phyloP scores from a whole-genome alignment of 2,797 vertebrate species.

The Yasuhikotakia modesta region DNA sequence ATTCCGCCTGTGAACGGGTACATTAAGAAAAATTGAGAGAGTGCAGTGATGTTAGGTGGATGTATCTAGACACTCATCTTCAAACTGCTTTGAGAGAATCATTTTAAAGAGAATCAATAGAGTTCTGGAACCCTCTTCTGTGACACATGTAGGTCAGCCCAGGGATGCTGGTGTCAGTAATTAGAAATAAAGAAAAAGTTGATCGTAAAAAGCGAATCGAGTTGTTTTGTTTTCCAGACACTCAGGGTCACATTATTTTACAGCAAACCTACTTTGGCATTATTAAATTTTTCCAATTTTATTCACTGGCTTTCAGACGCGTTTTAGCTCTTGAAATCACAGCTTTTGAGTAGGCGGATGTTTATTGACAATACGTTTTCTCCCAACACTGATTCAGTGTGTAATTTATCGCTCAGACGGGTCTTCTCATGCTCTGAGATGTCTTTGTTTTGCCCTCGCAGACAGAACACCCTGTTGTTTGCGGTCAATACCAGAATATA shows the following conservation, averaged over 20 bases:
- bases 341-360: conserved; percentile 14
- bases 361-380: conserved; percentile 11
- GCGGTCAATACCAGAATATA: conserved; percentile 34
- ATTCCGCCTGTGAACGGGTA: conserved; percentile 66
- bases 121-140: conserved; percentile 36
- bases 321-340: background rate
- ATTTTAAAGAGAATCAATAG: conserved; percentile 54
- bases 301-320: background rate
- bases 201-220: conserved; percentile 19
- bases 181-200: conserved; percentile 41
- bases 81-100: conserved; percentile 56
- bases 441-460: conserved; percentile 29
- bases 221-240: conserved; percentile 23
- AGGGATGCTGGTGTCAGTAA: conserved; percentile 8
- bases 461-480: conserved; percentile 23
- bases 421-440: conserved; percentile 28
- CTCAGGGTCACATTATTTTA: conserved; percentile 27
- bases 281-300: background rate
- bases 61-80: conserved; percentile 56
- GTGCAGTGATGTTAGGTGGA: conserved; percentile 65
- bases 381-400: background rate
- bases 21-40: conserved; percentile 67
- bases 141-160: conserved; percentile 37
- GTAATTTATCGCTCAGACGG: conserved; percentile 11
- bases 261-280: background rate